A percentile compares a stretch with the other conserved stretches of the same genome.
Evolutionary conservation across 1,140 invertebrate genomes (phyloP).

Genomic region (Zaprionus vittiger): DNA sequence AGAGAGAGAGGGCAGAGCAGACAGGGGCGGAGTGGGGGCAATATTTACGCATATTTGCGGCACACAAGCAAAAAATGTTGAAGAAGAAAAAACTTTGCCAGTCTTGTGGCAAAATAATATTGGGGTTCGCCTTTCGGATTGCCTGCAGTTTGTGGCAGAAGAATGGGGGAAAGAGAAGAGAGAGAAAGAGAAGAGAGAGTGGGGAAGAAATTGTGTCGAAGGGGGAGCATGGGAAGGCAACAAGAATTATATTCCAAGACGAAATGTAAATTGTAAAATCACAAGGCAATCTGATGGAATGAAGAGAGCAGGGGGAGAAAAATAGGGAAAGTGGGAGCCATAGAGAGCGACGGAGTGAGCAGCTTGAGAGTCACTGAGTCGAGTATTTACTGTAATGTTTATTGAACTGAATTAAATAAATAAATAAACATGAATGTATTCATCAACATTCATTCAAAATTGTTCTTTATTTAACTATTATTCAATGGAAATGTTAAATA

Average conservation of each 20-base stretch:
- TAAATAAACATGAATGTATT: background rate
- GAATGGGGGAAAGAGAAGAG: background rate
- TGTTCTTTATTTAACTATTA: too few relatives aligned
- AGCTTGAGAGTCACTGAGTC: background rate
- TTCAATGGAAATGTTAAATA: too few relatives aligned
- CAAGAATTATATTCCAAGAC: constrained; percentile 11
- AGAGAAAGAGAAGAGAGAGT: background rate
- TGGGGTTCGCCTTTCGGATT: constrained; percentile 32
- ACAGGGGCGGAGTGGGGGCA: background rate
- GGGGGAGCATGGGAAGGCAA: background rate
- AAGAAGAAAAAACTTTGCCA: constrained; percentile 22
- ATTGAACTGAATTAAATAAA: background rate
- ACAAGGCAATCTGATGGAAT: constrained; percentile 3
- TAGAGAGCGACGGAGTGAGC: background rate
- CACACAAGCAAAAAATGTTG: constrained; percentile 25
- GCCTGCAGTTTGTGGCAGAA: constrained; percentile 22
- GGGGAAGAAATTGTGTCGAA: too few relatives aligned
- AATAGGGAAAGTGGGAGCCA: background rate
- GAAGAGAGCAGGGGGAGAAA: background rate
- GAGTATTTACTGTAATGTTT: background rate
- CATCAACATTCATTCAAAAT: background rate
- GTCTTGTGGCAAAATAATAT: constrained; percentile 14
- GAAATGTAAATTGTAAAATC: constrained; percentile 29
- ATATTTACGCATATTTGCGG: constrained; percentile 55
- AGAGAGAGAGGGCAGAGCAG: background rate